Evolutionary conservation across 2,888 invertebrate genomes (phyloP), one percentile per base, ranked within the genome.

Genomic region (Catocala nupta): DNA sequence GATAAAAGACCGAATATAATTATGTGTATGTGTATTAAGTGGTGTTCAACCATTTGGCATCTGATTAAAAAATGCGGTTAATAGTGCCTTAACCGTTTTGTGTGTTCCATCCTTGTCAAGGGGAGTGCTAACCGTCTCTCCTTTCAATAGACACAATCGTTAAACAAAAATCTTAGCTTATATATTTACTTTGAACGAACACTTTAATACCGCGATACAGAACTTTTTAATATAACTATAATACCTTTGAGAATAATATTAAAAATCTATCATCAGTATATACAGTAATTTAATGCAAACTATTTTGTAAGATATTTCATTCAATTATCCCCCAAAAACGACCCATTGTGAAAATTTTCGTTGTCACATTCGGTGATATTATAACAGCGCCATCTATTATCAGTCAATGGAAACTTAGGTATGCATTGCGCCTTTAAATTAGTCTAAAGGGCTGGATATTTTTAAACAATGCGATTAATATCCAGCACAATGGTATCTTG

Each of bases 51-150:
- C 5, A 45, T 47, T 47, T 7, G 2, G 10, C 13, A 43, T 11
- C 8, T 47, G 16, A 6, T 45, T 16, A 86, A 88, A 88, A 89
- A 86, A 83, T 79, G 78, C 82, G 87, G 84, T 84, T 82, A 85
- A 82, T 72, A 68, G 85, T 88, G 87, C 87, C 88, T 82, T 85
- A 82, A 86, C 86, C 88, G 83, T 69, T 81, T 81, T 83, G 59
- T 90, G 89, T 90, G 87, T 85, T 90, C 97, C 97, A 97, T 97
- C 97, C 97, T 98, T 98, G 97, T 98, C 98, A 96, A 98, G 98
- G 97, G 97, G 97, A 97, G 97, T 97, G 97, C 97, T 97, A 97
- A 97, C 97, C 96, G 95, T 97, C 98, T 98, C 98, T 98, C 98
- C 98, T 98, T 98, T 98, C 97, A 97, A 98, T 98, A 97, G 96